Evolutionary conservation across 2,888 invertebrate genomes (phyloP).

Genomic region (Rugalucina vietnamica): DNA sequence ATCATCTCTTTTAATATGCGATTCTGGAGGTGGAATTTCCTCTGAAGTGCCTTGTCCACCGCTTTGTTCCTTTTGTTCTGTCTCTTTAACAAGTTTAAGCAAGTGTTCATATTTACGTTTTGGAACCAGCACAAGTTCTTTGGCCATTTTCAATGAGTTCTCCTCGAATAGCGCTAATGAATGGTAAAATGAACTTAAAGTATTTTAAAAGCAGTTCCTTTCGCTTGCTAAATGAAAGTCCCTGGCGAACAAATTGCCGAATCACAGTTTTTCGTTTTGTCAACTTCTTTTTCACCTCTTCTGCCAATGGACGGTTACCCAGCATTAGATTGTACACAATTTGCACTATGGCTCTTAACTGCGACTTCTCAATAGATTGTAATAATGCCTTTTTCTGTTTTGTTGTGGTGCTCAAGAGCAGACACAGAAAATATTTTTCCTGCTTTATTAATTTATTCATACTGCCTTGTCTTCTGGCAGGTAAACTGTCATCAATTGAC

Average conservation of each 20-base stretch:
- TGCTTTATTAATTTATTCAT: not conserved
- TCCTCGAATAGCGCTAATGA: constrained; percentile 27
- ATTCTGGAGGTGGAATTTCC: not conserved
- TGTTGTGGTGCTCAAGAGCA: not conserved
- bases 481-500: constrained; percentile 47
- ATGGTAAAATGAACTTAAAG: constrained; percentile 29
- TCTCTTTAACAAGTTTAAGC: constrained; percentile 15
- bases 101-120: constrained; percentile 41
- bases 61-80: not conserved
- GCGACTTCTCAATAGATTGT: not conserved
- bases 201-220: constrained; percentile 39
- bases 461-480: constrained; percentile 9
- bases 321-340: constrained; percentile 15
- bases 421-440: not conserved
- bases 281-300: not conserved
- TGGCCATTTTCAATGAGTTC: constrained; percentile 34
- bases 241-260: constrained; percentile 15
- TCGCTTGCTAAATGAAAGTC: too few species aligned
- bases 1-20: not conserved
- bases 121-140: constrained; percentile 36
- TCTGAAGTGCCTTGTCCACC: not conserved
- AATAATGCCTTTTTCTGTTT: constrained; percentile 8
- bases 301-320: not conserved
- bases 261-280: constrained; percentile 18
- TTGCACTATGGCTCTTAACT: constrained; percentile 22